Conservation (phyloP, 2,113 vertebrate species). For the Cyanocitta stelleri region DNA sequence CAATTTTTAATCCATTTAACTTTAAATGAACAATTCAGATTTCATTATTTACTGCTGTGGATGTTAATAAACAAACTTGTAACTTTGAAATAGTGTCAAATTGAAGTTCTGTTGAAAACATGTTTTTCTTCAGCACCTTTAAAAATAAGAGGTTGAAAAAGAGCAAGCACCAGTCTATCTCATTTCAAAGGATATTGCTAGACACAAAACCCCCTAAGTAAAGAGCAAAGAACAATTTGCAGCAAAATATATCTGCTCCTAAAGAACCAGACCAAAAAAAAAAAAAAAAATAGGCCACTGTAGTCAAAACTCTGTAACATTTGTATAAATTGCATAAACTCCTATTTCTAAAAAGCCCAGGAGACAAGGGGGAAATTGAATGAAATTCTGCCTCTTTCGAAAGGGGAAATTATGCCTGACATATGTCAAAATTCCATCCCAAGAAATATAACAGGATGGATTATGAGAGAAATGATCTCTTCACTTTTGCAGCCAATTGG, state of each 20-base stretch:
- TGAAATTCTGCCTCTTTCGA: conserved; percentile 17
- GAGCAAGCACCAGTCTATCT: neutral
- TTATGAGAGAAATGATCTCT: conserved; percentile 35
- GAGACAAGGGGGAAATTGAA: neutral
- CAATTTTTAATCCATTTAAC: neutral
- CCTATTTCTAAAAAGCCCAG: neutral
- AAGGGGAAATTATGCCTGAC: conserved; percentile 48
- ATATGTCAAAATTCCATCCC: conserved; percentile 38
- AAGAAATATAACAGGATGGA: neutral
- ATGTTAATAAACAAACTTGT: neutral
- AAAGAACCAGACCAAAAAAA: neutral
- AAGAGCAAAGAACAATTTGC: neutral
- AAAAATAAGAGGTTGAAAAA: neutral
- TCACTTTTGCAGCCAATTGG: conserved; percentile 13
- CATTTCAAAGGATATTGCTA: neutral
- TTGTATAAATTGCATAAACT: neutral
- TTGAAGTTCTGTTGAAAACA: neutral
- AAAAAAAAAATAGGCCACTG: neutral
- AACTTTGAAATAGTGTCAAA: neutral
- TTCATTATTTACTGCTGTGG: neutral
- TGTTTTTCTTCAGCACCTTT: neutral
- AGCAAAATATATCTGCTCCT: neutral
- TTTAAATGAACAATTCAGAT: neutral
- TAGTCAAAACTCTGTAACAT: neutral
- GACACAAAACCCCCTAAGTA: neutral